Evolutionary conservation across 2,888 invertebrate genomes (phyloP), one percentile per base, ranked within the genome.

Genomic region (Lasioglossum pauxillum): DNA sequence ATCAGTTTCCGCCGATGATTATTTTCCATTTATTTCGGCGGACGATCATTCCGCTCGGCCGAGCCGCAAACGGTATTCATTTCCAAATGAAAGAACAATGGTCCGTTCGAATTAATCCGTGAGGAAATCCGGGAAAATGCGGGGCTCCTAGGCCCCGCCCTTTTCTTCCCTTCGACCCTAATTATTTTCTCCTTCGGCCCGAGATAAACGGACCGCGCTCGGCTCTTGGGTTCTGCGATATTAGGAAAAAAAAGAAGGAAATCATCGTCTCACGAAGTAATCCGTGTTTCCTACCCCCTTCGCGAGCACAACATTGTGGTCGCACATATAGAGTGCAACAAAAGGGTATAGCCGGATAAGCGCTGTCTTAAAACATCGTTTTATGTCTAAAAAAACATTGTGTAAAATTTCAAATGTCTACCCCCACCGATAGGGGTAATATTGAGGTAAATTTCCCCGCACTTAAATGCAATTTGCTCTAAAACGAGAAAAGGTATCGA

Each of bases 171-270:
- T 76, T 78, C 75, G 41, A 44, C 44, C 49, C 73, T 77, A 69
- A 76, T 83, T 78, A 69, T 80, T 64, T 83, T 71, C 83, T 80
- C 67, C 46, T 73, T 60, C 74, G 78, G 0, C 46, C 57, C 64
- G 57, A 60, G 77, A 74, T 73, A 85, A 85, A 85, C 85, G 80
- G 35, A 41, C 69, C 69, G 71, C 76, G 74, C 80, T 69, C 44
- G 77, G 60, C 35, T 53, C 64, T 19, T 27, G 19, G 38, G 41
- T 7, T n/a, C 14, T 4, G 41, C 67, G 35, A 53, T 73, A 46
- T 79, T 19, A 10, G 23, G 19, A 19, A 14, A 31, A 16, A 57
- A 31, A 49, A 41, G 72, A 60, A 60, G 64, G 71, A 41, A 75
- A 73, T 74, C 44, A 41, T 75, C 57, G n/a, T 83, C 81, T 81